These are phyloP conservation scores for Oncopodura yosiiana DNA, from an alignment of 1,140 invertebrate genomes.

Conservation along the genomic window DNA sequence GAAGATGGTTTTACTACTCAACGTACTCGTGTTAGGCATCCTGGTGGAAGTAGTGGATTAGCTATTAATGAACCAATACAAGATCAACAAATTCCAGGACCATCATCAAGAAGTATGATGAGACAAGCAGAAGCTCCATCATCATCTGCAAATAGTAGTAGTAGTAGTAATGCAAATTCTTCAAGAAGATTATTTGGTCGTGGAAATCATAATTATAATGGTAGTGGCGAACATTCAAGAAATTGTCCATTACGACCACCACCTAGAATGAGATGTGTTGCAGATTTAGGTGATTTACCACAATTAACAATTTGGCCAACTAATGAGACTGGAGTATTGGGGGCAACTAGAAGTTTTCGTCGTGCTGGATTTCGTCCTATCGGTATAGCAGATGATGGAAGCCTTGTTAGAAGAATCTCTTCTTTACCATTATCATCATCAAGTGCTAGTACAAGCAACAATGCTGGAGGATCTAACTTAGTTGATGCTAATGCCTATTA, in stretches of 20 bases:
- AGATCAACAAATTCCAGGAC: constrained; percentile 12
- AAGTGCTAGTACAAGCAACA: background rate
- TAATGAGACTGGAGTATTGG: constrained; percentile 24
- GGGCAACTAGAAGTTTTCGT: constrained; percentile 20
- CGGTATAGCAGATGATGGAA: no score
- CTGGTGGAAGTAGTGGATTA: background rate
- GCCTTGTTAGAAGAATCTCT: no score
- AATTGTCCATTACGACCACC: constrained; percentile 29
- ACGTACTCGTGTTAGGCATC: background rate
- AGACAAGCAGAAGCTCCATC: background rate
- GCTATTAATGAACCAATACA: no score
- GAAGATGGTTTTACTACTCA: constrained; percentile 7
- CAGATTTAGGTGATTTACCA: constrained; percentile 25
- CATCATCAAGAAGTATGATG: constrained; percentile 2
- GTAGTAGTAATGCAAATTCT: background rate
- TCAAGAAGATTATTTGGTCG: background rate
- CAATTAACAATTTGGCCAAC: constrained; percentile 29
- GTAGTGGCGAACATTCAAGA: constrained; percentile 22
- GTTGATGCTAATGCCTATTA: background rate
- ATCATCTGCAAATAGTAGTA: background rate
- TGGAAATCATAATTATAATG: background rate
- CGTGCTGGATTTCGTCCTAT: no score
- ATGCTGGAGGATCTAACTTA: background rate
- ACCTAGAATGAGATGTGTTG: constrained; percentile 27
- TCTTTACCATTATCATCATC: no score